Evolutionary conservation across 1,140 invertebrate species (phyloP), one percentile per base, ranked within the genome.

Genomic region (Bathynomus jamesi): DNA sequence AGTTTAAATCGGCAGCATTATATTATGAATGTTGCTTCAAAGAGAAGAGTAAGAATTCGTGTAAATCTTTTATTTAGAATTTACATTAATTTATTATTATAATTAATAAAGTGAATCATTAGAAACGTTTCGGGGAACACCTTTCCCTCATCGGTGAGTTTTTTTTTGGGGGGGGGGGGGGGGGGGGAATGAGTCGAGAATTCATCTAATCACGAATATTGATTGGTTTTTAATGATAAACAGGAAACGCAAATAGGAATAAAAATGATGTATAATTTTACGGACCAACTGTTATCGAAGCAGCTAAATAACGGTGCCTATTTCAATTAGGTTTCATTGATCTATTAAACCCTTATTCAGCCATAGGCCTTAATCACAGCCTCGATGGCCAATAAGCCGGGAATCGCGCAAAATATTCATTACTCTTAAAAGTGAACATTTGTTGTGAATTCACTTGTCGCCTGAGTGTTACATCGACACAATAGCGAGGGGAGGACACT

Each of bases 291-390:
- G 40, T 53, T 53, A 53, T 53, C 40, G 21, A 17, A 53, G 40
- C 40, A 53, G 40, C 40, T 53, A 53, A 53, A 53, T 53, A 21
- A 21, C 40, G 40, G 40, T 53, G 40, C 21, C 40, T 3, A 17
- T 53, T 53, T 53, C 40, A 53, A 53, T 53, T 53, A 53, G 40
- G 40, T 53, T 53, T 53, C 40, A 53, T 53, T 53, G 40, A 53
- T 53, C 40, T 53, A 53, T 53, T 53, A 53, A 53, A 17, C 11
- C 40, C 40, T 53, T 53, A 53, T 53, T 53, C 40, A 53, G 40
- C 13, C 40, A 21, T 53, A 53, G 40, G 21, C 40, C 40, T 53
- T 53, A 53, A 53, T 53, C 40, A 53, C 40, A 53, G 40, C 21
- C 21, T 53, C 40, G 40, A 53, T 53, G 21, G 40, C 40, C 40